Percentiles rank a stretch among this genome's conserved stretches.
Evolutionary conservation across 2,888 invertebrate genomes (phyloP).

Genomic region (Xestia xanthographa): DNA sequence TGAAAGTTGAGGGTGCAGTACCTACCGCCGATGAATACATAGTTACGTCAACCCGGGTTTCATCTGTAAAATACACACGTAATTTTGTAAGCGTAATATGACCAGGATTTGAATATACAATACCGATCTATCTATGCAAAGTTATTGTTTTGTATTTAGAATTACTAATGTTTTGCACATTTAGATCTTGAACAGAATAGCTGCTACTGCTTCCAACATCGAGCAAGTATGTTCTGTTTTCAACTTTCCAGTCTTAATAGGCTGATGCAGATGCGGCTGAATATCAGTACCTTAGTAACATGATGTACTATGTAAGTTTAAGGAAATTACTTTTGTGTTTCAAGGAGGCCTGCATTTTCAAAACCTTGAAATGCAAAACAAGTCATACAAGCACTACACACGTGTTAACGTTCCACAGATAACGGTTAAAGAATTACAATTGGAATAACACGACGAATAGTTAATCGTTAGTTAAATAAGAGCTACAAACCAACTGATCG

Average conservation of each 20-base stretch:
- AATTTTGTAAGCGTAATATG: conserved; percentile 34
- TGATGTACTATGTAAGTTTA: conserved; percentile 3
- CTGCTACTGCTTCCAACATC: conserved; percentile 5
- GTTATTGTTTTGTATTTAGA: conserved; percentile 17
- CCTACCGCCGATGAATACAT: conserved; percentile 42
- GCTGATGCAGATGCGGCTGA: neutral
- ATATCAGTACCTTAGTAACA: neutral
- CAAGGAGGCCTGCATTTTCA: conserved; percentile 57
- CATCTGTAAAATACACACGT: conserved; percentile 49
- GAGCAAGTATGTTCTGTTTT: neutral
- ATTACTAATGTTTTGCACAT: conserved; percentile 1
- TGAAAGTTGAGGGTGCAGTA: conserved; percentile 60
- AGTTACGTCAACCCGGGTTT: conserved; percentile 52
- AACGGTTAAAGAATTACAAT: conserved; percentile 18
- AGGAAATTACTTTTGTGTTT: conserved; percentile 57
- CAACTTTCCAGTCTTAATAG: neutral
- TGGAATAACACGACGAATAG: conserved; percentile 13
- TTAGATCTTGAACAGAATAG: conserved; percentile 11
- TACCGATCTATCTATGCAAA: conserved; percentile 3
- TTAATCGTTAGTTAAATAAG: conserved; percentile 4
- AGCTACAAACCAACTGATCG: neutral
- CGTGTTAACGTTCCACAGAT: conserved; percentile 46
- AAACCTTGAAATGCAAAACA: conserved; percentile 58
- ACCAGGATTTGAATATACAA: conserved; percentile 46
- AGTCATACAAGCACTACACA: conserved; percentile 45